Percentiles rank a stretch among this genome's conserved stretches.
Evolutionary conservation across 2,888 invertebrate species (phyloP).

Genomic region (Axea sp.): DNA sequence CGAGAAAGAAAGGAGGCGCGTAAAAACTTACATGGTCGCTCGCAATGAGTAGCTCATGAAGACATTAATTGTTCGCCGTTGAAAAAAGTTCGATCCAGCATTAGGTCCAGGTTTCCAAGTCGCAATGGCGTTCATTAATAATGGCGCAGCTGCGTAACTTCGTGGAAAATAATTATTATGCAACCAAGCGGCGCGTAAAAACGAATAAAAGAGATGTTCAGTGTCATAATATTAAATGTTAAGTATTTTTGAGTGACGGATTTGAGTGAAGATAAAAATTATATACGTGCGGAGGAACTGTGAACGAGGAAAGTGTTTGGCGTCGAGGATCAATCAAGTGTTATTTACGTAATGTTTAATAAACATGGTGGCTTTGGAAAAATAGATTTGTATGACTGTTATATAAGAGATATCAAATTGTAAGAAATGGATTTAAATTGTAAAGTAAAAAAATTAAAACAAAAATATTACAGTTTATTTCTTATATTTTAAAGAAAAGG

Average conservation of each 20-base stretch:
- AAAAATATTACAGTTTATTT: too few relatives aligned
- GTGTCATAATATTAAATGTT: constrained; percentile 26
- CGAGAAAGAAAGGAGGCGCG: constrained; percentile 7
- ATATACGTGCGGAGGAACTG: constrained; percentile 6
- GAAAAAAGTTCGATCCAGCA: constrained; percentile 58
- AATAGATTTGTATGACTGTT: too few relatives aligned
- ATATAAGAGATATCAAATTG: too few relatives aligned
- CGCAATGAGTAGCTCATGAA: constrained; percentile 47
- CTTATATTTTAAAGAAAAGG: too few relatives aligned
- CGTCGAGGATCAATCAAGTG: neutral
- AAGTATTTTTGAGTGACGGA: constrained; percentile 38
- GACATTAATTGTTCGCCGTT: constrained; percentile 59
- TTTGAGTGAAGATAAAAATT: constrained; percentile 36
- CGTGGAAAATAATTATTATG: constrained; percentile 70
- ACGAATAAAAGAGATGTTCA: constrained; percentile 44
- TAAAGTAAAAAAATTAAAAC: too few relatives aligned
- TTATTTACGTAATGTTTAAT: neutral
- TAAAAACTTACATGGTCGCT: constrained; percentile 45
- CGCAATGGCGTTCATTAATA: constrained; percentile 65
- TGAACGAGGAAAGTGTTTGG: constrained; percentile 3
- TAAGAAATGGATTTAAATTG: too few relatives aligned
- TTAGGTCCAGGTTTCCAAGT: constrained; percentile 43
- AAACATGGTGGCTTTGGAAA: neutral
- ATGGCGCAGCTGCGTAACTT: constrained; percentile 68
- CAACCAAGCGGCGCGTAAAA: constrained; percentile 66